Conservation (phyloP, 2,888 invertebrate genomes). For the Therioaphis trifolii region DNA sequence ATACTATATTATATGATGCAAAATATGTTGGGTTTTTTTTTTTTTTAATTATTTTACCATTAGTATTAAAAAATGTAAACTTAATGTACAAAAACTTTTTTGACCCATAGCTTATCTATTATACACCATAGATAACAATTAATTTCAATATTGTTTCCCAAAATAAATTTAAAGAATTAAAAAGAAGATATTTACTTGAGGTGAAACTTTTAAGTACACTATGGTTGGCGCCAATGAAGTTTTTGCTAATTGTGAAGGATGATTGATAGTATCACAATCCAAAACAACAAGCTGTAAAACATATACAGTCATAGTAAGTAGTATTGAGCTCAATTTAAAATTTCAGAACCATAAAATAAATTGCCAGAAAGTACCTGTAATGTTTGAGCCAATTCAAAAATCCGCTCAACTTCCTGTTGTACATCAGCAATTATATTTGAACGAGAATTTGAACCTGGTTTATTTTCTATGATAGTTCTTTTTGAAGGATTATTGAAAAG, state of each 20-base stretch:
- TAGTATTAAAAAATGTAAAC: too few relatives aligned
- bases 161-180: too few relatives aligned
- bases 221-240: slow-evolving; percentile 98
- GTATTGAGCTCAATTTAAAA: neutral
- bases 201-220: slow-evolving; percentile 99
- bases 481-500: slow-evolving; percentile 97
- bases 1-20: too few relatives aligned
- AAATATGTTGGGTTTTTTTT: too few relatives aligned
- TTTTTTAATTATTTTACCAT: too few relatives aligned
- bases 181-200: slow-evolving; percentile 79
- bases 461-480: slow-evolving; percentile 95
- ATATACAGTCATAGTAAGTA: neutral
- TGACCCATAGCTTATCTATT: too few relatives aligned
- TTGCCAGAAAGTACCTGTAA: slow-evolving; percentile 74
- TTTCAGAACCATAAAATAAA: neutral
- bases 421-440: slow-evolving; percentile 89
- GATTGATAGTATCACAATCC: slow-evolving; percentile 99
- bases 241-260: slow-evolving; percentile 98
- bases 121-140: too few relatives aligned
- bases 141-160: too few relatives aligned
- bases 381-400: slow-evolving; percentile 97
- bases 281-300: slow-evolving; percentile 88
- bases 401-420: slow-evolving; percentile 97
- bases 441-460: slow-evolving; percentile 77
- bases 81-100: too few relatives aligned